Evolutionary conservation across 2,888 invertebrate genomes (phyloP).

Genomic region (Operophtera brumata): DNA sequence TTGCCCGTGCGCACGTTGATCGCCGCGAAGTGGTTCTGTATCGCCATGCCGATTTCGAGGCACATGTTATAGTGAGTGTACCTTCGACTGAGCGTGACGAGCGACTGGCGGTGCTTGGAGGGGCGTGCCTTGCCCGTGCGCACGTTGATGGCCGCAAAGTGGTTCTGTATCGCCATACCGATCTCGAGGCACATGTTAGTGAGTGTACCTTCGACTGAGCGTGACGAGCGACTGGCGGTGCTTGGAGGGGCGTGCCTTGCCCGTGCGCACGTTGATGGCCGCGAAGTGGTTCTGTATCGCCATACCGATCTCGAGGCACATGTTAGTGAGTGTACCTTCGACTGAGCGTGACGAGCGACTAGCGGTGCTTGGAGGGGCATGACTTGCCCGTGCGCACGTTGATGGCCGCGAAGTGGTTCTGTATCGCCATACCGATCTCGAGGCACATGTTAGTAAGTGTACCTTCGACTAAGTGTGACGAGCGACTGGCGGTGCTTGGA

Average conservation of each 20-base stretch:
- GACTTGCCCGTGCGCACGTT: constrained; percentile 87
- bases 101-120: no score
- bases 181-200: no score
- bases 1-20: no score
- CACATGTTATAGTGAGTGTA: no score
- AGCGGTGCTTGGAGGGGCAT: constrained; percentile 90
- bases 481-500: no score
- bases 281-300: constrained; percentile 95
- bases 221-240: constrained; percentile 93
- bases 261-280: constrained; percentile 89
- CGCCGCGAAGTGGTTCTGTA: no score
- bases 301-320: constrained; percentile 91
- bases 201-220: constrained; percentile 87
- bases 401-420: constrained; percentile 95
- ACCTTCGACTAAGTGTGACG: no score
- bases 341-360: constrained; percentile 91
- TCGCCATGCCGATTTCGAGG: no score
- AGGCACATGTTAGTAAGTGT: constrained; percentile 94
- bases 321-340: constrained; percentile 89
- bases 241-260: constrained; percentile 86
- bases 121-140: no score
- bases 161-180: no score
- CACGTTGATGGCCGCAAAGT: no score
- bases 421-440: constrained; percentile 89
- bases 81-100: no score